Evolutionary conservation across 2,888 invertebrate species (phyloP).

Genomic region (Carcina quercana): DNA sequence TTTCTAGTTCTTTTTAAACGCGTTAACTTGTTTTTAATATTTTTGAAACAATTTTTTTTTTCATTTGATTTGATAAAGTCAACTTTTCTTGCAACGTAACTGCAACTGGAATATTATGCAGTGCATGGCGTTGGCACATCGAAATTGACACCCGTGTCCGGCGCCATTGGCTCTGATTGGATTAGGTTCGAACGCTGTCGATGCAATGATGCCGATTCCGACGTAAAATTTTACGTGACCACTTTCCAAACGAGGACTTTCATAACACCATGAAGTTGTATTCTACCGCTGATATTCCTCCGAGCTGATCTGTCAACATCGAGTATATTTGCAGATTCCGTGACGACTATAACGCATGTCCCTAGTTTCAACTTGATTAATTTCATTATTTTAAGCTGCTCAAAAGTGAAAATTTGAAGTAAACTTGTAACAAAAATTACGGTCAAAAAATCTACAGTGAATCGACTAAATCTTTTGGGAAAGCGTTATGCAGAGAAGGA

Average conservation of each 20-base stretch:
- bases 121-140: constrained; percentile 18
- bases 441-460: too few species aligned
- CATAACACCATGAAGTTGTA: constrained; percentile 50
- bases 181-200: constrained; percentile 63
- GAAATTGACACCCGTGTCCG: constrained; percentile 61
- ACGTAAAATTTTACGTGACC: constrained; percentile 74
- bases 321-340: constrained; percentile 57
- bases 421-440: too few species aligned
- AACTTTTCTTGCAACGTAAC: background rate
- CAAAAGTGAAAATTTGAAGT: too few species aligned
- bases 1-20: too few species aligned
- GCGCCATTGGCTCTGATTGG: constrained; percentile 65
- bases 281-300: constrained; percentile 26
- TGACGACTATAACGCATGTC: constrained; percentile 34
- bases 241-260: constrained; percentile 61
- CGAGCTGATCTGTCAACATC: constrained; percentile 42
- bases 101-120: background rate
- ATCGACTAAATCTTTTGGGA: too few species aligned
- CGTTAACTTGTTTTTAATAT: too few species aligned
- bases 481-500: too few species aligned
- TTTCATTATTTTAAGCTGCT: too few species aligned
- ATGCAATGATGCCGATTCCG: constrained; percentile 55
- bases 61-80: too few species aligned
- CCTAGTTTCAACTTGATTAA: too few species aligned
- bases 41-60: too few species aligned